Evolutionary conservation across 2,888 invertebrate species (phyloP).

Genomic region (Polylopha cassiicola): DNA sequence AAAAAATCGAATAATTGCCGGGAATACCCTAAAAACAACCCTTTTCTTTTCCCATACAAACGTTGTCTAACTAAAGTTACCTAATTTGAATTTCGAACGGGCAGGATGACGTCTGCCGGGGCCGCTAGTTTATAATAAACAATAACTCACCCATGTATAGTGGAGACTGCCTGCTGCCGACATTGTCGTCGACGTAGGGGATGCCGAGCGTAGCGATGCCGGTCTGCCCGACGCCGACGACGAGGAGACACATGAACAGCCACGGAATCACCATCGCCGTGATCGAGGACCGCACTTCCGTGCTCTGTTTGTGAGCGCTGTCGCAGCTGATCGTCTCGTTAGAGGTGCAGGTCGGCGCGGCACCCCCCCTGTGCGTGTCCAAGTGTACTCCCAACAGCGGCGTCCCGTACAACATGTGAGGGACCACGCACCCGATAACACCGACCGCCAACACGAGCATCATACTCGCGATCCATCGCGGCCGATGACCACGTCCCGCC

Average conservation of each 20-base stretch:
- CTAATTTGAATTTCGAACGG: too few relatives aligned
- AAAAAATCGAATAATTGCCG: too few relatives aligned
- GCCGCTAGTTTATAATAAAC: conserved; percentile 10
- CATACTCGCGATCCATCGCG: conserved; percentile 95
- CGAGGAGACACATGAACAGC: conserved; percentile 91
- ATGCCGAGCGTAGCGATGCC: conserved; percentile 95
- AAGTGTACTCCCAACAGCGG: conserved; percentile 77
- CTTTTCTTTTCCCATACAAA: too few relatives aligned
- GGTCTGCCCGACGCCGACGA: conserved; percentile 94
- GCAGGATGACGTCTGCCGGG: too few relatives aligned
- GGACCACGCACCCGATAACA: conserved; percentile 90
- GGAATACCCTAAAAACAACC: too few relatives aligned
- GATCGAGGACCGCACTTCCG: conserved; percentile 84
- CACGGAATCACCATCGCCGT: conserved; percentile 90
- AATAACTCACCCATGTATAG: conserved; percentile 88
- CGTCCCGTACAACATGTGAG: conserved; percentile 90
- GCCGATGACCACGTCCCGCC: conserved; percentile 93
- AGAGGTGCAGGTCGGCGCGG: conserved; percentile 50
- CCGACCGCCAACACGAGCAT: conserved; percentile 93
- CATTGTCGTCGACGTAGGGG: conserved; percentile 96
- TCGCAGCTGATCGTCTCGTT: conserved; percentile 68
- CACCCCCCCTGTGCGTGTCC: conserved; percentile 53
- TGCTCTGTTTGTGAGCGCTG: conserved; percentile 79
- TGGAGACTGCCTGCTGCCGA: conserved; percentile 93
- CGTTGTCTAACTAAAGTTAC: too few relatives aligned